Evolutionary conservation across 1,140 invertebrate species (phyloP), one percentile per base, ranked within the genome.

Genomic region (Leucophenga varia): DNA sequence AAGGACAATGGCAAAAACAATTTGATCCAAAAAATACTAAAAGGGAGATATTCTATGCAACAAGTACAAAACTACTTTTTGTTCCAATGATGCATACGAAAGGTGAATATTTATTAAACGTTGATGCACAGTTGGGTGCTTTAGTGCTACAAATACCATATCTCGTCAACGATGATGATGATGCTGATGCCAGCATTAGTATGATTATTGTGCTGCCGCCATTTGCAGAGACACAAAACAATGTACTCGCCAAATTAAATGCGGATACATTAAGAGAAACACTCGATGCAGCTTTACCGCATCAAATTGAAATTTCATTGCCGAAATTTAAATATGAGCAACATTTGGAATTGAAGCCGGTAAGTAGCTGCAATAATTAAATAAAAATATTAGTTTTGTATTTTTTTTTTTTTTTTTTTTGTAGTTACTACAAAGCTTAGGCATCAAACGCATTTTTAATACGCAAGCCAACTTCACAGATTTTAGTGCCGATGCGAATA

Each of bases 151-250:
- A 93, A 70, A 74, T 95, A 9, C 90, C 90, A 0, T 94, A 93
- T 77, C 84, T 88, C 56, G n/a, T n/a, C n/a, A n/a, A n/a, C n/a
- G n/a, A n/a, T n/a, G n/a, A n/a, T n/a, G n/a, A n/a, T n/a, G n/a
- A n/a, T n/a, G n/a, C n/a, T n/a, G 87, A 13, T 16, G n/a, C n/a
- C n/a, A n/a, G n/a, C n/a, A 81, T 93, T 30, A 89, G 87, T 52
- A 91, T 95, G 89, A 85, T 85, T 64, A 83, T 94, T 25, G 59
- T 95, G 0, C 75, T 93, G 25, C 89, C 90, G 2, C 89, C 89
- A 0, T 90, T 87, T 72, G 80, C 80, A 19, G 80, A 77, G n/a
- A n/a, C 80, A 79, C n/a, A 83, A 21, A 77, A 77, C 3, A 78
- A 79, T 18, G 80, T 82, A 14, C 76, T 84, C 35, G 77, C 74